Evolutionary conservation across 1,140 invertebrate species (phyloP), one percentile per base, ranked within the genome.

Genomic region (Ceratina australensis): DNA sequence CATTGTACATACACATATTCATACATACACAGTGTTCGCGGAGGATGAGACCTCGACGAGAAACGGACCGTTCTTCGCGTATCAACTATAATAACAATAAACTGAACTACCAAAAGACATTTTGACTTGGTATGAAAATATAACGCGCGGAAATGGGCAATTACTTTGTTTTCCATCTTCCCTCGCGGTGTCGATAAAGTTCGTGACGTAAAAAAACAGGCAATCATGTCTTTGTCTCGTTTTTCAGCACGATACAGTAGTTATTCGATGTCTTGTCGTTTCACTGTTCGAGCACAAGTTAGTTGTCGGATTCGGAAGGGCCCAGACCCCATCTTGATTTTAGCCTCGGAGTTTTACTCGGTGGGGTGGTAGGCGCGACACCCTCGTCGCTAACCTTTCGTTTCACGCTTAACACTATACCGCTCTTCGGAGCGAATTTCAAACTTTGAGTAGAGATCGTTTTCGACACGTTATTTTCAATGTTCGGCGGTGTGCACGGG

Each of bases 301-400:
- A 78, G 59, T 65, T 50, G 4, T 28, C 1, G 0, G 65, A 85
- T 15, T 85, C 82, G 3, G 83, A 76, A 1, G 90, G 88, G n/a
- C 87, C 88, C 52, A 91, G 90, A 49, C 90, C 89, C 90, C 90
- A 91, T 20, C 90, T 86, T 12, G 90, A 91, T 47, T 91, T 91
- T 64, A 82, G 82, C 57, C 90, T 88, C 24, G 84, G 50, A 8
- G 72, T 26, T 78, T 90, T 91, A 1, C 50, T 54, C 0, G 87
- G 33, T 10, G 33, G 72, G 3, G 81, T 63, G 18, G 54, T 1
- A 28, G 80, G 67, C 1, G 63, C 8, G 7, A 64, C 68, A 49
- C 24, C 52, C 4, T 90, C 87, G 0, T 90, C 89, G 24, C 8
- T 71, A 10, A 80, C 12, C 73, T 91, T 91, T 2, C 90, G 84